These are phyloP conservation scores for Holothuria glaberrima DNA, from an alignment of 35 echinoderm and acorn worm species.

Conservation along the genomic window DNA sequence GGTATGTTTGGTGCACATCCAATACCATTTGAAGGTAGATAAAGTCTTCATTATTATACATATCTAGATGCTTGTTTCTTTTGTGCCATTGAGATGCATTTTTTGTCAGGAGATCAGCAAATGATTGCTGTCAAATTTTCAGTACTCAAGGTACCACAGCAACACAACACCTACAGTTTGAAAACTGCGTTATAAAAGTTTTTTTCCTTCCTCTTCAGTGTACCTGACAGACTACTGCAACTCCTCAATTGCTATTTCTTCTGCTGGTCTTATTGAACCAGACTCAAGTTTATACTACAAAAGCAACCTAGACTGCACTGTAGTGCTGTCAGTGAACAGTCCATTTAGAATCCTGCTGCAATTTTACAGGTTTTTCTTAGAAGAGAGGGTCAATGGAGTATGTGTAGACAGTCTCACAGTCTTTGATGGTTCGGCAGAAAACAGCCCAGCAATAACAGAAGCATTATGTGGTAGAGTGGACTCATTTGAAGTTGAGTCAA, in stretches of 20 bases:
- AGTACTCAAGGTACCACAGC: too few species aligned
- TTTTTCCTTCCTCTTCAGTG: constrained; percentile 46
- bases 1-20: too few species aligned
- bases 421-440: constrained; percentile 56
- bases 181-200: too few species aligned
- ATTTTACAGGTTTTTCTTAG: constrained; percentile 72
- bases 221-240: constrained; percentile 72
- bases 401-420: constrained; percentile 76
- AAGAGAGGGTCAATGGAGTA: constrained; percentile 58
- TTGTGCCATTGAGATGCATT: too few species aligned
- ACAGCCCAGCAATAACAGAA: constrained; percentile 49
- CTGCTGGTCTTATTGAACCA: constrained; percentile 74
- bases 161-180: too few species aligned
- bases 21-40: too few species aligned
- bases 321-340: constrained; percentile 24
- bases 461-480: constrained; percentile 60
- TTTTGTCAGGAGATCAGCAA: too few species aligned
- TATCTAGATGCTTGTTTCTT: too few species aligned
- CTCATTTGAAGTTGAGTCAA: constrained; percentile 60
- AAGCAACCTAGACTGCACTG: constrained; percentile 70
- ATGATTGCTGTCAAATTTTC: too few species aligned
- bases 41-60: too few species aligned
- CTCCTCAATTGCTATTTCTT: constrained; percentile 47
- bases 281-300: constrained; percentile 69
- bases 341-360: constrained; percentile 62